These are phyloP conservation scores for Mamestra brassicae DNA, from an alignment of 2,888 invertebrate genomes.

Conservation along the genomic window DNA sequence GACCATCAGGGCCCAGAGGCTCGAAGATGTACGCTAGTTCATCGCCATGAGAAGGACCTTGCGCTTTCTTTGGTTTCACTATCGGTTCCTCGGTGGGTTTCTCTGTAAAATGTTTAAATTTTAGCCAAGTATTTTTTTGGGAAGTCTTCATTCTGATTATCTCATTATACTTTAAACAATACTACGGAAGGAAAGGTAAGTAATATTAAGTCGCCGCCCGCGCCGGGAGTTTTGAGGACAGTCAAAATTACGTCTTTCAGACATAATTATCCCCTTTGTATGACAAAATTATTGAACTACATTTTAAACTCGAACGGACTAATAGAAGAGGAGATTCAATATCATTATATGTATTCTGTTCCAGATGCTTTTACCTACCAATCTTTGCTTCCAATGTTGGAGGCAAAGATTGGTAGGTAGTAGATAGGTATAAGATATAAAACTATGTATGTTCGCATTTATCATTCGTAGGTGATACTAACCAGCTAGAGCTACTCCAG, in stretches of 20 bases:
- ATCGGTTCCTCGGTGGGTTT: slow-evolving; percentile 55
- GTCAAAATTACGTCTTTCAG: neutral
- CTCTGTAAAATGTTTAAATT: slow-evolving; percentile 58
- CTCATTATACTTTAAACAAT: neutral
- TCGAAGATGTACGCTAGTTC: slow-evolving; percentile 94
- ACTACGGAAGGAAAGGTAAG: neutral
- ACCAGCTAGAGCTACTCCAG: slow-evolving; percentile 92
- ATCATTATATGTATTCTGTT: neutral
- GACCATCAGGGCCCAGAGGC: slow-evolving; percentile 91
- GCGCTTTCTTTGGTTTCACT: slow-evolving; percentile 65
- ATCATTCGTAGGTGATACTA: slow-evolving; percentile 23
- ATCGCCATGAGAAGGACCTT: slow-evolving; percentile 92
- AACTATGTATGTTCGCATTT: neutral
- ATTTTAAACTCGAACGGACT: slow-evolving; percentile 12
- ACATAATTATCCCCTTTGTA: too few species aligned
- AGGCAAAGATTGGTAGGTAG: too few species aligned
- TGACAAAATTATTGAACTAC: neutral
- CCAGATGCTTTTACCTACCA: too few species aligned
- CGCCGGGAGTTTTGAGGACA: neutral
- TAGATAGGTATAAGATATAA: neutral
- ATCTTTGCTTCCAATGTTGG: too few species aligned
- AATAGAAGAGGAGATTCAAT: neutral
- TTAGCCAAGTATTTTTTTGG: slow-evolving; percentile 1
- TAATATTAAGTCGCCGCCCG: neutral
- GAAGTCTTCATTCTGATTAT: neutral